Base-by-base conservation (phyloP, 1,140 invertebrate species). In the Caerostris extrusa region DNA sequence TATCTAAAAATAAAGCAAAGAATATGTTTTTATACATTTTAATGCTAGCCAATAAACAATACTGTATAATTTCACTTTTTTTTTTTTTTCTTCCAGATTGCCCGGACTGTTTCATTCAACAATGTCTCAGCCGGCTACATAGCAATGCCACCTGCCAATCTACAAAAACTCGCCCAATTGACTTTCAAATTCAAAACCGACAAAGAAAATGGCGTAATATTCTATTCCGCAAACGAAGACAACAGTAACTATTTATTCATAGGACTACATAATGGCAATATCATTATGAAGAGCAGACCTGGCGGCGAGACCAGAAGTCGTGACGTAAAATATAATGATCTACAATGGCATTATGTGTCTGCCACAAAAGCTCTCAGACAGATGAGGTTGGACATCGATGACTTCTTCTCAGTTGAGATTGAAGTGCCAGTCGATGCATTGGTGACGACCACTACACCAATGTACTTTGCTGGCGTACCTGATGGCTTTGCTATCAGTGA, bases 341-440 rank as follows among this genome's bases (percentile, higher is more conserved):
- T 97, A 60, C 97, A 98, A 92, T 99, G 99, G 98, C 99, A 99
- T 96, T 98, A 98, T 7, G 97, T 99, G 0, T 98, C 98, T 0
- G 97, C 98, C 1, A 98, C 97, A 2, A 98, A 96, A 95, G 96
- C 82, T 96, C 96, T 50, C 96, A 96, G 88, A 96, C 98, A 81
- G 95, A 94, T 96, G 55, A 95, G 97, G 19, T 96, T 99, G 3
- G 97, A 98, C 87, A 98, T 99, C 53, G 98, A 99, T 95, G 99
- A 99, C 95, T 97, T 95, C 8, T 95, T 96, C 88, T 96, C 95
- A 55, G 95, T 95, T 17, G 94, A 95, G 34, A 94, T 71, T 2
- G 97, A 97, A 90, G 50, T 86, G 14, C 97, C 0, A 95, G 98
- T 3, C 95, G 97, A 67, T 97, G 98, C 71, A 95, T 97, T 3